phyloP scores from a whole-genome alignment of 2,113 vertebrate species.

The Xenopus tropicalis region UCB_Xtro_10.0 CM004444.2:80182501-80183000 shows the following conservation, averaged over 20 bases:
- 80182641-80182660: neutral
- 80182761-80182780: slow-evolving; percentile 2
- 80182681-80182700: neutral
- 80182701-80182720: slow-evolving; percentile 13
- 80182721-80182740: slow-evolving; percentile 9
- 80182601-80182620: neutral
- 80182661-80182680: slow-evolving; percentile 2
- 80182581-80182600: neutral
- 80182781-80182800: neutral
- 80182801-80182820: neutral
- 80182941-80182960: too few relatives aligned
- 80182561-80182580: slow-evolving; percentile 4
- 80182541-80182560: neutral
- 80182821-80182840: too few relatives aligned
- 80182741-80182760: slow-evolving; percentile 1
- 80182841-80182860: too few relatives aligned
- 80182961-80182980: neutral
- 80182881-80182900: too few relatives aligned
- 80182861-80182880: too few relatives aligned
- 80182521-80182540: neutral
- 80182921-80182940: too few relatives aligned
- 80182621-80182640: neutral
- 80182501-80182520: too few relatives aligned
- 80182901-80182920: too few relatives aligned
- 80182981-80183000: neutral